phyloP scores from a whole-genome alignment of 2,113 vertebrate genomes.

The Rhinopomastus cyanomelas region DNA sequence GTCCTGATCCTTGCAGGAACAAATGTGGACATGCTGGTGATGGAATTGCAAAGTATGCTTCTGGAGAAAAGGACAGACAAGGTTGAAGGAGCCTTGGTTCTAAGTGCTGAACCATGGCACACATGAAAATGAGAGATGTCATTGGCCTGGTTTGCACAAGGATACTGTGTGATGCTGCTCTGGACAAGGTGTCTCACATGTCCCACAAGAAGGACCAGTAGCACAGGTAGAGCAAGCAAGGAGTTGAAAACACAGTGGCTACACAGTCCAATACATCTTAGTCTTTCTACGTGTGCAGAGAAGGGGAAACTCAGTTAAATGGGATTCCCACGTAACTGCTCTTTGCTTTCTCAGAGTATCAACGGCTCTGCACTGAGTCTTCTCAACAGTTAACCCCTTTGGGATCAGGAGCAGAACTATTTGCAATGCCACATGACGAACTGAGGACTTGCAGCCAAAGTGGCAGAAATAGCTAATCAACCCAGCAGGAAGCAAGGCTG shows the following conservation, averaged over 20 bases:
- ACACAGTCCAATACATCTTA: not conserved
- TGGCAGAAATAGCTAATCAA: not conserved
- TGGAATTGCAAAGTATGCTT: too few relatives aligned
- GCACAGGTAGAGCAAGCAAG: not conserved
- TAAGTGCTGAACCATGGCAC: too few relatives aligned
- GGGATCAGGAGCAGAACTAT: not conserved
- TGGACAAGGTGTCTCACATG: not conserved
- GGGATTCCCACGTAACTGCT: too few relatives aligned
- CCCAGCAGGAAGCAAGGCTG: not conserved
- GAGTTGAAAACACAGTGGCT: not conserved
- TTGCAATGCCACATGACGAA: not conserved
- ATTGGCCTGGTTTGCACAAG: fast-evolving
- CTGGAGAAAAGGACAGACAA: too few relatives aligned
- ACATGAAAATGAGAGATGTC: not conserved
- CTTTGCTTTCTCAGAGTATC: not conserved
- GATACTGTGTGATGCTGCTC: fast-evolving
- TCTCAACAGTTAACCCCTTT: not conserved
- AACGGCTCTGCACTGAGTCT: not conserved
- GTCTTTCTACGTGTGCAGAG: not conserved
- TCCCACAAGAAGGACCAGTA: not conserved
- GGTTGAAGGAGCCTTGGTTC: too few relatives aligned
- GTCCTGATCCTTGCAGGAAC: too few relatives aligned
- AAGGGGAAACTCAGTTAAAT: not conserved
- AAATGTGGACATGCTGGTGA: too few relatives aligned
- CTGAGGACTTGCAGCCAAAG: not conserved